Evolutionary conservation across 2,113 vertebrate genomes (phyloP), one percentile per base, ranked within the genome.

Genomic region (Triplophysa dalaica): DNA sequence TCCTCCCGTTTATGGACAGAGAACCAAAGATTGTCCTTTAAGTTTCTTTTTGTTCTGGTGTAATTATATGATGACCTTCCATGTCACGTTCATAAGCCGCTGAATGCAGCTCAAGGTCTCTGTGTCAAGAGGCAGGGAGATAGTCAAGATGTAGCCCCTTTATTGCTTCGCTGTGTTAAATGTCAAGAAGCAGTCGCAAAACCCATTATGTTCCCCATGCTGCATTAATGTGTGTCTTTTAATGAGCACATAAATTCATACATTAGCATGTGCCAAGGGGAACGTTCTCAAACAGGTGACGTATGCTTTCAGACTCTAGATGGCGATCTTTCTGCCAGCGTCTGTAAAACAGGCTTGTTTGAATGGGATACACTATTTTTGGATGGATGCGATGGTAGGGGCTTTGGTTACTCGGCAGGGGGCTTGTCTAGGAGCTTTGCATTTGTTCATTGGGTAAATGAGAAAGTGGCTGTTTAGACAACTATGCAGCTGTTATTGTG

Each of bases 1-100:
- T n/a, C 7, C 4, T 29, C 2, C 29, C 16, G 41, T 74, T 58
- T 29, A 81, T 75, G 43, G 10, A 16, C 17, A 19, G 14, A 50
- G 48, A 67, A 65, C 56, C 80, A 77, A 78, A 26, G 48, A 61
- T 70, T 60, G 29, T 48, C 61, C 45, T 74, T 56, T 38, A 22
- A 56, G 81, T 60, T 54, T 67, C 65, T 26, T 72, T 80, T 73
- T 60, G 45, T 81, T 66, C 81, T 52, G 62, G 70, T 16, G 45
- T 84, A 77, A 86, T 86, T 83, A 70, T 75, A 29, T 11, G 45
- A 60, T 80, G 82, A 83, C 84, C 78, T 85, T 82, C 54, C 65
- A 21, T 67, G 66, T 84, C 79, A 84, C 82, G 75, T 79, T 75
- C 77, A 61, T 70, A 78, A 24, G 41, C 61, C 61, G 70, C 54